These are phyloP conservation scores for Corynorhinus townsendii DNA, from an alignment of 2,113 vertebrate species.

Conservation along the genomic window DNA sequence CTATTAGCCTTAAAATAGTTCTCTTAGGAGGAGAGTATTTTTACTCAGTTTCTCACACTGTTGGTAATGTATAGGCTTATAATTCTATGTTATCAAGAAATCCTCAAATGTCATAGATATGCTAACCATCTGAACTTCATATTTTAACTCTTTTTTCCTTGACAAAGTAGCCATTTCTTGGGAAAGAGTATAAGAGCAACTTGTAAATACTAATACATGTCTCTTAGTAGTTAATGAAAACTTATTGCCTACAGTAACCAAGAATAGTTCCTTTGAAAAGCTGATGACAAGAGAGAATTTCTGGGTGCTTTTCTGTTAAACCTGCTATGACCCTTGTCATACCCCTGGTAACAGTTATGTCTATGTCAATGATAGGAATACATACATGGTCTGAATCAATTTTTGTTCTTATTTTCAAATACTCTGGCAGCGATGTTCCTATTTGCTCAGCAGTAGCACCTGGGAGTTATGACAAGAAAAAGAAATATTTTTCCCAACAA, in stretches of 20 bases:
- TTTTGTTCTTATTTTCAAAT: conserved; percentile 74
- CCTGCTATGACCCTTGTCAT: conserved; percentile 61
- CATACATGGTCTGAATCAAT: conserved; percentile 68
- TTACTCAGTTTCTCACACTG: not conserved
- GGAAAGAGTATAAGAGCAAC: conserved; percentile 37
- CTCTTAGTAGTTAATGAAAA: conserved; percentile 52
- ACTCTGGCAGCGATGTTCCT: conserved; percentile 65
- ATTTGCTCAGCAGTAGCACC: conserved; percentile 74
- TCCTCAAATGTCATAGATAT: not conserved
- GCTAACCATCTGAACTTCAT: not conserved
- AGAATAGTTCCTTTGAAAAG: conserved; percentile 62
- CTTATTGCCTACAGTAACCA: conserved; percentile 57
- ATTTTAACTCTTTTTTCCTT: not conserved
- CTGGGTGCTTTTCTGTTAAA: conserved; percentile 72
- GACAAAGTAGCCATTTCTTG: not conserved
- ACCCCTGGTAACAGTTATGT: conserved; percentile 55
- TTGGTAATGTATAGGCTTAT: not conserved
- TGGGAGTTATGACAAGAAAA: conserved; percentile 72
- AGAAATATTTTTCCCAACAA: conserved; percentile 67
- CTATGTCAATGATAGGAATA: conserved; percentile 62
- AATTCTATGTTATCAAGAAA: not conserved
- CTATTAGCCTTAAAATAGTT: not conserved
- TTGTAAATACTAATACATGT: conserved; percentile 65
- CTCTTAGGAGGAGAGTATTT: not conserved
- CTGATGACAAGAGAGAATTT: conserved; percentile 66